phyloP scores from a whole-genome alignment of 53 echinoderm and acorn worm genomes.

The Echinometra lucunter region DNA sequence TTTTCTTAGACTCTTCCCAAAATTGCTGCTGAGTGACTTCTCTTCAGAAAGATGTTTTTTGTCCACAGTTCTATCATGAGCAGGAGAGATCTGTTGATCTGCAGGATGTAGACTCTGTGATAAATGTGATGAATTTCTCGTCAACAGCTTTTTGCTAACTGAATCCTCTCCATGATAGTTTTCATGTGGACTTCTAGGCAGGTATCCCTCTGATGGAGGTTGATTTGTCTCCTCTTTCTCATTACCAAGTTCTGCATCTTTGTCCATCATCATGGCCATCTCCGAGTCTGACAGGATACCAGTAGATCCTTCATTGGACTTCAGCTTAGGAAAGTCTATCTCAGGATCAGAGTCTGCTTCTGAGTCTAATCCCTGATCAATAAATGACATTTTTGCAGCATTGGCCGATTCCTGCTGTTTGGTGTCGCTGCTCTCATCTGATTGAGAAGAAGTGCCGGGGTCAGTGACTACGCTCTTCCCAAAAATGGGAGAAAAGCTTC shows the following conservation, averaged over 20 bases:
- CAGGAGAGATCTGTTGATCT: not conserved
- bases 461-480: constrained; percentile 19
- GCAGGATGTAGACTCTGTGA: not conserved
- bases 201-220: not conserved
- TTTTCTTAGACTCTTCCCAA: not conserved
- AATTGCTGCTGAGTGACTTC: not conserved
- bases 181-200: constrained; percentile 20
- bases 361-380: constrained; percentile 52
- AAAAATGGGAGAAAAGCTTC: constrained; percentile 59
- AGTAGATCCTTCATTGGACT: constrained; percentile 34
- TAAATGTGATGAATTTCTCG: not conserved
- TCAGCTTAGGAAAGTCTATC: constrained; percentile 65
- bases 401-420: not conserved
- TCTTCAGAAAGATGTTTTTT: not conserved
- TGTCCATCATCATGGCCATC: constrained; percentile 41
- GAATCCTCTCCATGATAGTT: not conserved
- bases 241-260: not conserved
- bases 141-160: not conserved
- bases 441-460: not conserved
- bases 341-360: constrained; percentile 55
- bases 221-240: not conserved
- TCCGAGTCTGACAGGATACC: constrained; percentile 51
- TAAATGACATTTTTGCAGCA: not conserved
- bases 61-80: not conserved
- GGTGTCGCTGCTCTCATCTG: not conserved